These are phyloP conservation scores for Schizopygopsis malacanthus DNA, from an alignment of 2,797 vertebrate species.

Conservation along the genomic window DNA sequence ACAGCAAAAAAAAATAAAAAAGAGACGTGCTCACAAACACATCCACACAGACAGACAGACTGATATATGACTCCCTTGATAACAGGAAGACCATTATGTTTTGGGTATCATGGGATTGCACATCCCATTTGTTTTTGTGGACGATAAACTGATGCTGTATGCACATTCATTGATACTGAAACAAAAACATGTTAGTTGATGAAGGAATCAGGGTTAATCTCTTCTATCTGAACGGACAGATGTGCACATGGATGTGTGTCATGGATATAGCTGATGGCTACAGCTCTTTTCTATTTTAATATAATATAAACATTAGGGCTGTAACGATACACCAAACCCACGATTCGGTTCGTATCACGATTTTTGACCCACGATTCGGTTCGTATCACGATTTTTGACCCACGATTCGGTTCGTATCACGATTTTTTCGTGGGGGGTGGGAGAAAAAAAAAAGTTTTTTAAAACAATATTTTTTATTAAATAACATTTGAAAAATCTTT, in stretches of 20 bases:
- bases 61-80: background rate
- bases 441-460: too few species aligned
- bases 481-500: too few species aligned
- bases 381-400: too few species aligned
- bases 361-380: too few species aligned
- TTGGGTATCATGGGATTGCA: constrained; percentile 8
- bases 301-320: too few species aligned
- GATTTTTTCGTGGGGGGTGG: too few species aligned
- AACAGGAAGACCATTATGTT: constrained; percentile 11
- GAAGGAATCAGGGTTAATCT: constrained; percentile 11
- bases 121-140: constrained; percentile 1
- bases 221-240: constrained; percentile 4
- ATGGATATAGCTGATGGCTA: background rate
- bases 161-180: constrained; percentile 1
- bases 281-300: background rate
- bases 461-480: too few species aligned
- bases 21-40: background rate
- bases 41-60: background rate
- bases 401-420: too few species aligned
- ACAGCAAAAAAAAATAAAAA: background rate
- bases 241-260: background rate
- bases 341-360: too few species aligned
- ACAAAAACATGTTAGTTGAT: background rate
- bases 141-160: constrained; percentile 8
- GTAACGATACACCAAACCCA: too few species aligned